Evolutionary conservation across 1,140 invertebrate genomes (phyloP).

Genomic region (Phortica variegata): DNA sequence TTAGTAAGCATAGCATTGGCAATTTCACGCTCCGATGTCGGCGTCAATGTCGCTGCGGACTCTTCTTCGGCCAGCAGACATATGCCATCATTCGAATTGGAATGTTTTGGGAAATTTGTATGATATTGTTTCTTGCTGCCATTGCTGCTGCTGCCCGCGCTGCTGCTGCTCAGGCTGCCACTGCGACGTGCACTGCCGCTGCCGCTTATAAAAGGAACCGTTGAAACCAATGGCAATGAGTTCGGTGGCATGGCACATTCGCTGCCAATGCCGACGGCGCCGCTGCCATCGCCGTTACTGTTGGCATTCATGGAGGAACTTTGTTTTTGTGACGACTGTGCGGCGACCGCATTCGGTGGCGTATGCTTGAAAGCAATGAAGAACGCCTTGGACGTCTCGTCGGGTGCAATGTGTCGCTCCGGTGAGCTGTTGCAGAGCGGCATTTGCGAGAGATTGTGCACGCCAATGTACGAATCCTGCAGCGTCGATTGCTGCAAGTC

Average conservation of each 20-base stretch:
- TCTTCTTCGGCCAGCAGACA: slow-evolving; percentile 50
- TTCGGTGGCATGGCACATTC: slow-evolving; percentile 33
- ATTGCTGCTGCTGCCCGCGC: slow-evolving; percentile 32
- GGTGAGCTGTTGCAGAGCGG: slow-evolving; percentile 38
- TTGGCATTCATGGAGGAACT: slow-evolving; percentile 32
- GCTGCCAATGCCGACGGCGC: slow-evolving; percentile 21
- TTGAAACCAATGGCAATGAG: slow-evolving; percentile 35
- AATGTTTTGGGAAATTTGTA: slow-evolving; percentile 47
- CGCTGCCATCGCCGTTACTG: neutral
- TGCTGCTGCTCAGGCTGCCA: slow-evolving; percentile 41
- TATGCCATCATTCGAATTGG: slow-evolving; percentile 52
- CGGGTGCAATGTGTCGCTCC: slow-evolving; percentile 32
- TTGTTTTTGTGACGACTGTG: slow-evolving; percentile 29
- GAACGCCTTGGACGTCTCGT: slow-evolving; percentile 39
- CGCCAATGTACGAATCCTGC: slow-evolving; percentile 30
- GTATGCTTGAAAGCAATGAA: slow-evolving; percentile 49
- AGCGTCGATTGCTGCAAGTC: slow-evolving; percentile 11
- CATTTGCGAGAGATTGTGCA: slow-evolving; percentile 43
- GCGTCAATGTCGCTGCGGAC: slow-evolving; percentile 45
- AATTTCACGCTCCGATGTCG: slow-evolving; percentile 45
- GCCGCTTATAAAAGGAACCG: slow-evolving; percentile 20
- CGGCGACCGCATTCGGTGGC: slow-evolving; percentile 39
- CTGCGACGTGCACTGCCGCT: slow-evolving; percentile 27
- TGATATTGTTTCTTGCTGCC: slow-evolving; percentile 45
- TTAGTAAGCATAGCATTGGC: slow-evolving; percentile 36